Evolutionary conservation across 2,888 invertebrate genomes (phyloP).

Genomic region (Drosophila eohydei): DNA sequence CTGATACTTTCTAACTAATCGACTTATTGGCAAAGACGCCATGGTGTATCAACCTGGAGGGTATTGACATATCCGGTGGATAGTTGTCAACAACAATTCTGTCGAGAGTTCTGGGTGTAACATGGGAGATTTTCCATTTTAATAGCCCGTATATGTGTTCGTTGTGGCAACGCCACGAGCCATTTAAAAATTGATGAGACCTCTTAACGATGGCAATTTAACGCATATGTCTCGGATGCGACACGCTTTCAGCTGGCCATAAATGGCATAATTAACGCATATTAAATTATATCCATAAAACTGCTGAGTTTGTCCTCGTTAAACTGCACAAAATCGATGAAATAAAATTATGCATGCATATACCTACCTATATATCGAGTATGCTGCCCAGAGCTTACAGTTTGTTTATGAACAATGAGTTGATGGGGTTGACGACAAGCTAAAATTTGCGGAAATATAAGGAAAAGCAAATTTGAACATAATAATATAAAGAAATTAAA

Average conservation of each 20-base stretch:
- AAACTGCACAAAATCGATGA: conserved; percentile 56
- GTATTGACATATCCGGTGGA: background rate
- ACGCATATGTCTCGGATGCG: conserved; percentile 55
- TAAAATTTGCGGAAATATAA: background rate
- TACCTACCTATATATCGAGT: conserved; percentile 12
- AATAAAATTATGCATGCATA: conserved; percentile 51
- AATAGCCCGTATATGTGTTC: conserved; percentile 18
- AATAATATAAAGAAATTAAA: background rate
- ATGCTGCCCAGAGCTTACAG: background rate
- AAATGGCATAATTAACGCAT: conserved; percentile 75
- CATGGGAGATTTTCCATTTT: conserved; percentile 15
- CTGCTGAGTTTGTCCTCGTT: conserved; percentile 24
- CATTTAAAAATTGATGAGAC: conserved; percentile 66
- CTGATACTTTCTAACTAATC: conserved; percentile 33
- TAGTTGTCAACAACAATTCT: conserved; percentile 23
- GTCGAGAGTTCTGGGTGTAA: conserved; percentile 28
- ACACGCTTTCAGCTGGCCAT: conserved; percentile 38
- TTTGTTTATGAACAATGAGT: conserved; percentile 10
- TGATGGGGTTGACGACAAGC: background rate
- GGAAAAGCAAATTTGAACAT: background rate
- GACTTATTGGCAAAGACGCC: conserved; percentile 22
- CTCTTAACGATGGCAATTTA: conserved; percentile 67
- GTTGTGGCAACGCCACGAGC: conserved; percentile 17
- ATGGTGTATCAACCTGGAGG: conserved; percentile 1
- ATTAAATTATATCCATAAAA: conserved; percentile 71